Evolutionary conservation across 2,797 vertebrate genomes (phyloP).

Genomic region (Scyliorhinus canicula): DNA sequence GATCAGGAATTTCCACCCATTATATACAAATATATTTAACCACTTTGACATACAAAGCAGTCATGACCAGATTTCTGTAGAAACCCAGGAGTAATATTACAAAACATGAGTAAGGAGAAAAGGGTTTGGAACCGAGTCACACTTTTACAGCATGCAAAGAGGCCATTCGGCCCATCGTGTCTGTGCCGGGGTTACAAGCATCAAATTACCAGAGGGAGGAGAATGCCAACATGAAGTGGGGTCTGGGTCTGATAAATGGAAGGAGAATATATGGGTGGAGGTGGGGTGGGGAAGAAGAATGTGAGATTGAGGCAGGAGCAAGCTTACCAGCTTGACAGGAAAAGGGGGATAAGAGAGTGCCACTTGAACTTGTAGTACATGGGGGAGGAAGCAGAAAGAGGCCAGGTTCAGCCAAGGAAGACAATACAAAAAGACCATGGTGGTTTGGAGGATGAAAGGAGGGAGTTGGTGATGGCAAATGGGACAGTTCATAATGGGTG

Average conservation of each 20-base stretch:
- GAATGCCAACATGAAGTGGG: background rate
- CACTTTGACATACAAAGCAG: conserved; percentile 10
- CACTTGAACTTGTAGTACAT: background rate
- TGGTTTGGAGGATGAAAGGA: background rate
- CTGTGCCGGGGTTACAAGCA: background rate
- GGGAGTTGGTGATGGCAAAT: background rate
- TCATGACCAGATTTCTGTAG: background rate
- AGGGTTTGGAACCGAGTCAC: background rate
- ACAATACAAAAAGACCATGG: background rate
- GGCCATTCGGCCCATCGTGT: too few relatives aligned
- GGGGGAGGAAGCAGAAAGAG: background rate
- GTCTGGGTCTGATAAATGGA: background rate
- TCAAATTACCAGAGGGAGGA: background rate
- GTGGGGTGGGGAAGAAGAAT: too few relatives aligned
- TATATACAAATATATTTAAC: background rate
- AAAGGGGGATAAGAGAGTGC: background rate
- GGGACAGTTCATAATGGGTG: too few relatives aligned
- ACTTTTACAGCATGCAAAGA: background rate
- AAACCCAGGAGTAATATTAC: background rate
- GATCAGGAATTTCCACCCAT: conserved; percentile 17
- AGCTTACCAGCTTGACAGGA: background rate
- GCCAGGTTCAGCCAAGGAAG: background rate
- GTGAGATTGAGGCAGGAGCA: background rate
- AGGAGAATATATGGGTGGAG: background rate
- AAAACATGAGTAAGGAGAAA: background rate